phyloP scores from a whole-genome alignment of 2,888 invertebrate genomes.

The Theretra japonica region DNA sequence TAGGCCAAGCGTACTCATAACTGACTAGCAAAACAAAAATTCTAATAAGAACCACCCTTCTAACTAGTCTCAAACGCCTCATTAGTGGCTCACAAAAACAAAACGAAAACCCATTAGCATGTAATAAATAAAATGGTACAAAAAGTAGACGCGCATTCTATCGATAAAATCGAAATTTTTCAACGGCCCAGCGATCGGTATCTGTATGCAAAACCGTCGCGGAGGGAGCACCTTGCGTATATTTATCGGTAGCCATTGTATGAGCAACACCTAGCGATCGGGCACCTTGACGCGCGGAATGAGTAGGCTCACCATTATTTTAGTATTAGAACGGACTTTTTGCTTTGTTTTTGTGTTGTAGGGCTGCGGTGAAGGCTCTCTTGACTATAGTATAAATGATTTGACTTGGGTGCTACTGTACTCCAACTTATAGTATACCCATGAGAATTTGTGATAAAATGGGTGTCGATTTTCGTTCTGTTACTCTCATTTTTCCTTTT shows the following conservation, averaged over 20 bases:
- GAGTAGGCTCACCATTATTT: constrained; percentile 34
- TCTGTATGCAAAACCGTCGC: constrained; percentile 23
- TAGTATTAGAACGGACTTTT: constrained; percentile 35
- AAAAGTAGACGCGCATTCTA: neutral
- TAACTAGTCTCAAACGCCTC: constrained; percentile 1
- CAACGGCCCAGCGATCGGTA: constrained; percentile 21
- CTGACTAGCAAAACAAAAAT: too few species aligned
- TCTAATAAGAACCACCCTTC: too few species aligned
- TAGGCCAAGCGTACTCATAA: too few species aligned
- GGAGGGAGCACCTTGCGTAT: constrained; percentile 27
- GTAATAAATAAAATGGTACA: constrained; percentile 4
- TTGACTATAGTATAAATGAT: neutral
- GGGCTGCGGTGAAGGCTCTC: neutral
- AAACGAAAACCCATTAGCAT: constrained; percentile 1
- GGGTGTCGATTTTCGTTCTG: too few species aligned
- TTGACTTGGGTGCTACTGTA: too few species aligned
- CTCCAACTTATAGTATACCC: too few species aligned
- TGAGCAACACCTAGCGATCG: constrained; percentile 21
- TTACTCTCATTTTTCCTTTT: too few species aligned
- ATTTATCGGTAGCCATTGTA: constrained; percentile 29
- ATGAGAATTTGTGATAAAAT: too few species aligned
- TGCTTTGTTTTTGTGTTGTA: neutral
- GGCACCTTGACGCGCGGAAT: constrained; percentile 40
- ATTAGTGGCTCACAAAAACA: neutral
- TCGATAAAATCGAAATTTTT: constrained; percentile 24